Evolutionary conservation across 2,797 vertebrate genomes (phyloP), one percentile per base, ranked within the genome.

Genomic region (Cuculus canorus): DNA sequence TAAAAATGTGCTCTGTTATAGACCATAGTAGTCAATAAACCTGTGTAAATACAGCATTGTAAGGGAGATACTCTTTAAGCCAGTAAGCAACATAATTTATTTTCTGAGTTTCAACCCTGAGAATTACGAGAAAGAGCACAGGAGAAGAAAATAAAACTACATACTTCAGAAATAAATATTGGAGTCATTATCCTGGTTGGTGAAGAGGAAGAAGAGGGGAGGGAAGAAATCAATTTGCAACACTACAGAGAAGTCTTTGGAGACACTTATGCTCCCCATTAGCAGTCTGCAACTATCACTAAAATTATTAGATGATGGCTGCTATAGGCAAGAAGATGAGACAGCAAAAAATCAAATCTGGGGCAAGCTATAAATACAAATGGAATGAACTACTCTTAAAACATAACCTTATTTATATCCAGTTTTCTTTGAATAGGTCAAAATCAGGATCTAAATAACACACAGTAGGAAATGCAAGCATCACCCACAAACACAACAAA

Each of bases 321-420:
- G 88, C 73, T 92, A 79, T 27, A 88, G 81, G 56, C 82, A 94
- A 73, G 75, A 94, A 91, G 80, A 94, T 92, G 87, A 96, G 90
- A 92, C 87, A 90, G 91, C 77, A 93, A 91, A 92, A 87, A 59
- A 17, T 4, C 76, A 86, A 63, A 96, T 88, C 82, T 86, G 41
- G 94, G 91, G 60, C 90, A 93, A 93, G 75, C 48, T 92, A 95
- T 85, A 95, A 96, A 95, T 93, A 96, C 86, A 92, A 94, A 68
- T 39, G 33, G 39, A 92, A 88, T 50, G 25, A 91, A 71, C 45
- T 54, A 80, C 57, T 75, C 60, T 56, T 78, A 72, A 91, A 95
- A 86, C 5, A 3, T 66, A 80, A 63, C 68, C 70, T 88, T 91
- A 60, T 84, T 87, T 93, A 89, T 47, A 69, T 24, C 73, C 11